Evolutionary conservation across 1,140 invertebrate genomes (phyloP), one percentile per base, ranked within the genome.

Genomic region (Drosophila repleta): DNA sequence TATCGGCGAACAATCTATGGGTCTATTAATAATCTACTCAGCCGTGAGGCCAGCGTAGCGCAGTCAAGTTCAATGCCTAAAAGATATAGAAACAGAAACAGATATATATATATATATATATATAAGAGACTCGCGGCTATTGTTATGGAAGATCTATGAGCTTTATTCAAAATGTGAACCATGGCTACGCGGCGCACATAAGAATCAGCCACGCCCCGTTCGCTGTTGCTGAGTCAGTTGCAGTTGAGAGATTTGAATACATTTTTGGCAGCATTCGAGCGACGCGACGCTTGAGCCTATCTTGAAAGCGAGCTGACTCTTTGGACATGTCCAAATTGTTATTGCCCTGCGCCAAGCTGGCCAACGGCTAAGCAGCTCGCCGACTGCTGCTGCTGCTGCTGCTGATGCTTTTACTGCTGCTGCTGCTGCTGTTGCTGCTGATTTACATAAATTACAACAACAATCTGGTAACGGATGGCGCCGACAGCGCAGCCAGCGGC

Each of bases 391-490:
- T 3, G n/a, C 13, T 39, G 37, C 37, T n/a, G 13, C 3, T 41
- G 32, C 32, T 35, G 32, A 35, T 35, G 32, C 39, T 15, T 41
- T 41, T 41, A 17, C 39, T 41, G 15, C n/a, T 15, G 39, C 3
- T 41, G 39, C n/a, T 17, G 39, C 2, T n/a, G 39, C 4, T n/a
- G 15, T 4, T 17, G 3, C 4, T 41, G 18, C 45, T 26, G 20
- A 82, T 83, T 87, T 87, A 74, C 82, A 87, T 87, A 87, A 87
- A 68, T 79, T 76, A 76, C 74, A 74, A 68, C 81, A 79, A 74
- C 53, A 61, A 60, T 8, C 20, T 8, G 26, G 6, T 51, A 48
- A 62, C 26, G 8, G 35, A 26, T 18, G 37, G 24, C 60, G 66
- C 49, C 41, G 58, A 55, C 74, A 64, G 48, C 37, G 66, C 39